Percentiles rank a stretch among this genome's conserved stretches.
Conservation (phyloP, 2,888 invertebrate species). For the Ochlodes sylvanus region DNA sequence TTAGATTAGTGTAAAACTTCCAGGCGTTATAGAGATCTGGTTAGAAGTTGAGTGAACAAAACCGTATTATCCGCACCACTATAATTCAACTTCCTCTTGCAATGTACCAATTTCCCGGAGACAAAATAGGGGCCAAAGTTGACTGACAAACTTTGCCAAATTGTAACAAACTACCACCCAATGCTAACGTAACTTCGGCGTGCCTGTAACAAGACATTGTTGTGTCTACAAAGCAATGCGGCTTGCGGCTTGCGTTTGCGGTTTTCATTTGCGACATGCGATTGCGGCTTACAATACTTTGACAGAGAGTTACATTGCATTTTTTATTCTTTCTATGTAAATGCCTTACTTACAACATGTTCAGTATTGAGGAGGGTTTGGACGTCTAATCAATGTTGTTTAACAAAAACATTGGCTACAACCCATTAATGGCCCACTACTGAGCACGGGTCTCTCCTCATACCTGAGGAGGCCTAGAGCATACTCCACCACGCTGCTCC, state of each 20-base stretch:
- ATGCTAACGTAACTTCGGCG: conserved; percentile 1
- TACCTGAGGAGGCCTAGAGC: no score
- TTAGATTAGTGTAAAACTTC: neutral
- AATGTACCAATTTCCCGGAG: conserved; percentile 7
- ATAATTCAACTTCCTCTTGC: conserved; percentile 2
- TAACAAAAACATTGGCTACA: no score
- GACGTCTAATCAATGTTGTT: no score
- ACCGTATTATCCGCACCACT: conserved; percentile 1
- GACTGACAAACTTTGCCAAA: conserved; percentile 6
- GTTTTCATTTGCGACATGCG: neutral
- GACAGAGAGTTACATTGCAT: neutral
- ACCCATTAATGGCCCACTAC: no score
- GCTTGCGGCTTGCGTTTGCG: neutral
- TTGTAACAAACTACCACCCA: conserved; percentile 11
- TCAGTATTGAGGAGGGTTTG: no score
- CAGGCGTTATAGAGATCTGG: neutral
- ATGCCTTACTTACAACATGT: no score
- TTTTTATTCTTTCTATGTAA: no score
- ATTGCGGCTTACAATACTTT: neutral
- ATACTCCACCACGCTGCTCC: no score
- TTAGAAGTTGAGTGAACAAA: neutral
- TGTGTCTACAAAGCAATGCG: conserved; percentile 2
- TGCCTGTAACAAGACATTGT: conserved; percentile 7
- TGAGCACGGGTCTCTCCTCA: no score
- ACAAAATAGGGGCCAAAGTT: conserved; percentile 15